Evolutionary conservation across 2,113 vertebrate genomes (phyloP).

Genomic region (Chitala chitala): DNA sequence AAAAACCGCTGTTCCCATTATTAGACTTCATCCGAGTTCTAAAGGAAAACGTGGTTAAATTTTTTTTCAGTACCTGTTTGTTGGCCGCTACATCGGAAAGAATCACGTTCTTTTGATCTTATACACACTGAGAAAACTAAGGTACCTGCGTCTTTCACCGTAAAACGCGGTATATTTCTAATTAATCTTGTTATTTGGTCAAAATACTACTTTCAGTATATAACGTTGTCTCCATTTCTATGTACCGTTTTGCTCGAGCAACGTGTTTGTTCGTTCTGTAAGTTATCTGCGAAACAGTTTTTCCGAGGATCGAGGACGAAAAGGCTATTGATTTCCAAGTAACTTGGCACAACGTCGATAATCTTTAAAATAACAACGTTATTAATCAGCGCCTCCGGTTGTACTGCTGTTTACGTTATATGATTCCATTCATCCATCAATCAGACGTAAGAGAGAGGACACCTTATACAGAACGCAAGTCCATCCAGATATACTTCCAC

Average conservation of each 20-base stretch:
- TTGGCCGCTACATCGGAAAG: no score
- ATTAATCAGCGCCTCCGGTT: not conserved
- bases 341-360: not conserved
- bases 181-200: not conserved
- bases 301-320: not conserved
- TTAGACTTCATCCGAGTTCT: no score
- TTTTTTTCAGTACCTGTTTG: no score
- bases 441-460: not conserved
- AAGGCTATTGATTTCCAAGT: not conserved
- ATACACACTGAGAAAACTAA: no score
- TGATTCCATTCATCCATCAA: not conserved
- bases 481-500: not conserved
- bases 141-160: no score
- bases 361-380: not conserved
- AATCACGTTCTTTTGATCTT: no score
- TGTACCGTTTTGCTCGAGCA: not conserved
- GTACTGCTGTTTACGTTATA: not conserved
- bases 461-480: not conserved
- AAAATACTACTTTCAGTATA: not conserved
- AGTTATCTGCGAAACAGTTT: not conserved
- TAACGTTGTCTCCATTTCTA: not conserved
- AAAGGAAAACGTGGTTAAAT: no score
- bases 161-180: not conserved
- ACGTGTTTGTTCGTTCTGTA: not conserved
- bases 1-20: no score